phyloP scores from a whole-genome alignment of 2,888 invertebrate species.

The Sceliomorpha sp. region DNA sequence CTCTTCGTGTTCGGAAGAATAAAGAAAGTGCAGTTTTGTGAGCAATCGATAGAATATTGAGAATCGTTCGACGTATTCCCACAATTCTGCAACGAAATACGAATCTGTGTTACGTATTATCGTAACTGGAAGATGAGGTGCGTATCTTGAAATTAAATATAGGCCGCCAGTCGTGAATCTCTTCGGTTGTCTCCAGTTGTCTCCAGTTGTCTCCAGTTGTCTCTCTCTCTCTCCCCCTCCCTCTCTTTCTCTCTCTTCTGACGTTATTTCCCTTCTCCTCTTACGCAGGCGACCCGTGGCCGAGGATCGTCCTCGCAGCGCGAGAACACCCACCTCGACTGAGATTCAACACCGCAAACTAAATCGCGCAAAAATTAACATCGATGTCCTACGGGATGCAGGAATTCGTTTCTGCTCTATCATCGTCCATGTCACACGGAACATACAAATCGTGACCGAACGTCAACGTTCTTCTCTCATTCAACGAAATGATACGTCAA shows the following conservation, averaged over 20 bases:
- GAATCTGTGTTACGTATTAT: slow-evolving; percentile 12
- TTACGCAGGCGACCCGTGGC: slow-evolving; percentile 8
- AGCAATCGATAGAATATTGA: neutral
- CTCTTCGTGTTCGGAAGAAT: neutral
- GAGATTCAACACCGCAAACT: slow-evolving; percentile 13
- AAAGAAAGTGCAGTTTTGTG: no score
- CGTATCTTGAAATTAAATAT: slow-evolving; percentile 27
- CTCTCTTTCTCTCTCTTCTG: neutral
- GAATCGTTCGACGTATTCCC: neutral
- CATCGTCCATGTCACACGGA: no score
- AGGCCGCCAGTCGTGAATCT: slow-evolving; percentile 5
- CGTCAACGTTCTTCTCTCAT: no score
- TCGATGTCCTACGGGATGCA: slow-evolving; percentile 9
- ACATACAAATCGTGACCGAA: no score
- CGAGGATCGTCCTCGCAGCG: slow-evolving; percentile 19
- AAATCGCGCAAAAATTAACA: slow-evolving; percentile 10
- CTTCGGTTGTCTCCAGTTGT: no score
- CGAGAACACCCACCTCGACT: slow-evolving; percentile 36
- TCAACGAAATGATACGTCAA: no score
- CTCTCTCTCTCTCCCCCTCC: neutral
- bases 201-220: no score
- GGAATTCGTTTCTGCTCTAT: no score
- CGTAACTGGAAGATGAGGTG: slow-evolving; percentile 6
- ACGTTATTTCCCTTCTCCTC: slow-evolving; percentile 10
- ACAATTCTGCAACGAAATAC: neutral